Evolutionary conservation across 2,113 vertebrate genomes (phyloP).

Genomic region (Cygnus buccinator): DNA sequence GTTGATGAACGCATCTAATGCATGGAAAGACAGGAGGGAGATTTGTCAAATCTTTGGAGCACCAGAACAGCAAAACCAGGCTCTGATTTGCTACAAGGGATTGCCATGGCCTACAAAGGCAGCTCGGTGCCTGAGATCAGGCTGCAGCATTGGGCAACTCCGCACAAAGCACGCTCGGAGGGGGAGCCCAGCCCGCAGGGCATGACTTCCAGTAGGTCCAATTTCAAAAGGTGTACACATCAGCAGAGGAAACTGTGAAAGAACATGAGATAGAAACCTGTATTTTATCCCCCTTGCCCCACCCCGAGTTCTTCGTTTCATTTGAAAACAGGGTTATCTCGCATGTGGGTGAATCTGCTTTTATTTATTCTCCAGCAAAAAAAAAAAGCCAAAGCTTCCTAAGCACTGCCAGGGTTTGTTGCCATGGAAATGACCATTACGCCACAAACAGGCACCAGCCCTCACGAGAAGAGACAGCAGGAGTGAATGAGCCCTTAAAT

Average conservation of each 20-base stretch:
- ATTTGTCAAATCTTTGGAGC: neutral
- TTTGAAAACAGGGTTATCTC: neutral
- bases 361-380: slow-evolving; percentile 39
- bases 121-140: neutral
- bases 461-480: neutral
- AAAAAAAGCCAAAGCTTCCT: slow-evolving; percentile 22
- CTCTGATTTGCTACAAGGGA: neutral
- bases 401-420: slow-evolving; percentile 25
- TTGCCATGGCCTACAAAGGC: neutral
- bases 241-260: neutral
- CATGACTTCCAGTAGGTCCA: neutral
- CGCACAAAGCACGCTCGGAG: rapidly evolving
- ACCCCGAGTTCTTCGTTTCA: neutral
- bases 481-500: slow-evolving; percentile 25
- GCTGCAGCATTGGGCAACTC: neutral
- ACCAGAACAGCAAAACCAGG: neutral
- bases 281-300: neutral
- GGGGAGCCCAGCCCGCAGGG: rapidly evolving
- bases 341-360: slow-evolving; percentile 21
- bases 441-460: neutral
- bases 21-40: neutral
- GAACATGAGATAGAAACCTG: neutral
- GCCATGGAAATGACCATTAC: slow-evolving; percentile 47
- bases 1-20: neutral
- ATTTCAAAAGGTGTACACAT: neutral